Base-by-base conservation (phyloP, 92 coral and sea anemone species). In the Virgularia gustaviana region DNA sequence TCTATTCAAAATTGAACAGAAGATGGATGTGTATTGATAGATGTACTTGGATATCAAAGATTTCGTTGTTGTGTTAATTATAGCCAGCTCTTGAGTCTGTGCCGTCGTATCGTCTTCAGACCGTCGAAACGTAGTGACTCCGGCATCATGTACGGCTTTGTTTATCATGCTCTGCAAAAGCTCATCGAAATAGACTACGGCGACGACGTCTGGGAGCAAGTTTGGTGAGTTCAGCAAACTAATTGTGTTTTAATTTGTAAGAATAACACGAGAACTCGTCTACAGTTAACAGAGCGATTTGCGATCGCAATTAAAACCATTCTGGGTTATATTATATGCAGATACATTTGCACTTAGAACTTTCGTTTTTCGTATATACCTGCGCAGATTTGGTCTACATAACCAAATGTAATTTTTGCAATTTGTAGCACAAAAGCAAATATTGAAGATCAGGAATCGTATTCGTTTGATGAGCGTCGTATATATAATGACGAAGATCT, bases 401-500 rank as follows among this genome's bases (percentile, higher is more conserved):
- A 13, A 61, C n/a, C n/a, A n/a, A n/a, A n/a, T n/a, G n/a, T n/a
- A n/a, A 15, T 63, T 63, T 41, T 63, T 15, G 49, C 49, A 51
- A 52, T 58, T 39, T 27, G 15, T 74, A 92, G 98, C 61, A 86
- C 85, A 49, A 86, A 78, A 58, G 98, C 96, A 15, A 84, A 89
- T 59, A 43, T 92, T 37, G 86, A 84, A 51, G 89, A 85, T 5
- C 96, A 96, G 49, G 96, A 92, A 39, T 56, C 87, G 31, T 77
- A 85, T 34, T 90, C 81, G 61, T 92, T 92, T 77, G 89, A 79
- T 61, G 96, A 92, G 78, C 82, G 98, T 64, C 81, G 98, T 61
- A 89, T 92, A 52, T 92, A 92, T 33, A 95, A 92, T 61, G 98
- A 92, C 49, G 92, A 92, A 80, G 88, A 89, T 65, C 90, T 95